phyloP scores from a whole-genome alignment of 2,113 vertebrate species.

The Ovis aries region DNA sequence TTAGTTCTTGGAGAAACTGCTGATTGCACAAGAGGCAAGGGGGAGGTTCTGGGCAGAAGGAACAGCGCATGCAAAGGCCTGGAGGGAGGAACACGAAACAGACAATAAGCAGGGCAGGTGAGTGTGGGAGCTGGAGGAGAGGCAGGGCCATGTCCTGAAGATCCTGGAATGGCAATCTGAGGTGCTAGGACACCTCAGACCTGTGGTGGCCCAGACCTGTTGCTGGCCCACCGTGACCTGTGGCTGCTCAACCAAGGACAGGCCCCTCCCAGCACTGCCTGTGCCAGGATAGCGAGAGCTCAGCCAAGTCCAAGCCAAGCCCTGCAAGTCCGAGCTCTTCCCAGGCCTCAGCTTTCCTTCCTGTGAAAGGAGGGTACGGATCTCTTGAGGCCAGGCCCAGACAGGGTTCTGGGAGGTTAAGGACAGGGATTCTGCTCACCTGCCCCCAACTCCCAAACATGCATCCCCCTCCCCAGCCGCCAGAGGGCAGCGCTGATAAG shows the following conservation, averaged over 20 bases:
- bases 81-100: neutral
- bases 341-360: neutral
- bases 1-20: neutral
- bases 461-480: neutral
- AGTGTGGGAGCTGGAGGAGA: neutral
- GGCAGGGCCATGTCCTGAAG: neutral
- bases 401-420: neutral
- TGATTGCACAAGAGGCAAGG: neutral
- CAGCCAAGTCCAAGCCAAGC: neutral
- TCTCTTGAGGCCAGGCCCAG: neutral
- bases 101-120: neutral
- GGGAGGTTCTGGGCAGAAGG: neutral
- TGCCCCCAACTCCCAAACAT: neutral
- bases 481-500: neutral
- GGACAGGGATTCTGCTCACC: neutral
- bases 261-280: neutral
- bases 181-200: neutral
- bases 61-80: neutral
- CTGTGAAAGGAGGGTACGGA: neutral
- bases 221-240: neutral
- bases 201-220: neutral
- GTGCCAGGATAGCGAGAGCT: neutral
- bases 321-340: neutral
- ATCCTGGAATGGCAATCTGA: neutral
- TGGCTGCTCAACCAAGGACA: neutral